phyloP scores from a whole-genome alignment of 1,140 invertebrate species.

The Cotesia typhae region DNA sequence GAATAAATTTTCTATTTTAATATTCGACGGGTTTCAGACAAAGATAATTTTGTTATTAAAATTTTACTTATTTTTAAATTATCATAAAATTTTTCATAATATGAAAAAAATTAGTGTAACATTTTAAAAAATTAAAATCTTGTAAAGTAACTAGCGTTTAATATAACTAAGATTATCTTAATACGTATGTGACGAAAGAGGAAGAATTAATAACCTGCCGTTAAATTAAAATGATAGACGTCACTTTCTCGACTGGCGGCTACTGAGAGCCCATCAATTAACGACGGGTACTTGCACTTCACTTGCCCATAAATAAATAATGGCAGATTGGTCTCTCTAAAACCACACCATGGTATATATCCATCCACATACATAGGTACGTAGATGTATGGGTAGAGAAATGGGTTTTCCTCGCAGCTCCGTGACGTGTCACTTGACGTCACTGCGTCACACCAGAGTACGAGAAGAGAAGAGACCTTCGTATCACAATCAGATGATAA shows the following conservation, averaged over 20 bases:
- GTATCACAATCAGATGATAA: conserved; percentile 19
- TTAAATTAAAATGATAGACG: conserved; percentile 64
- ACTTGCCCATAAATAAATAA: conserved; percentile 64
- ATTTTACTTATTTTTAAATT: no score
- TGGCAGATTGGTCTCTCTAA: conserved; percentile 39
- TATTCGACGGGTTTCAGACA: no score
- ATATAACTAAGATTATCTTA: neutral
- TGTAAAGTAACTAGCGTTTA: conserved; percentile 18
- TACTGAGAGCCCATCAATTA: conserved; percentile 64
- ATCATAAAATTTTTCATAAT: neutral
- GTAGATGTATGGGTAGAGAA: neutral
- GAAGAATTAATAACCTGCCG: conserved; percentile 56
- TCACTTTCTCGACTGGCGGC: conserved; percentile 58
- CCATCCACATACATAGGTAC: neutral
- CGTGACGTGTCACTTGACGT: conserved; percentile 42
- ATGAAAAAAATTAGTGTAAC: neutral
- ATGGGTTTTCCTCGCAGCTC: conserved; percentile 21
- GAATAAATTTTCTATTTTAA: neutral
- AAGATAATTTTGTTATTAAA: no score
- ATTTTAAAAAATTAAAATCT: neutral
- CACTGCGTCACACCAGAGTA: conserved; percentile 25
- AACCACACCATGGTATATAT: conserved; percentile 18
- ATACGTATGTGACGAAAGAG: conserved; percentile 19
- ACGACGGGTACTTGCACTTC: conserved; percentile 57
- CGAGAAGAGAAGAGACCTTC: conserved; percentile 33